A percentile compares a stretch with the other conserved stretches of the same genome.
Evolutionary conservation across 2,113 vertebrate species (phyloP).

Genomic region (Eira barbara): DNA sequence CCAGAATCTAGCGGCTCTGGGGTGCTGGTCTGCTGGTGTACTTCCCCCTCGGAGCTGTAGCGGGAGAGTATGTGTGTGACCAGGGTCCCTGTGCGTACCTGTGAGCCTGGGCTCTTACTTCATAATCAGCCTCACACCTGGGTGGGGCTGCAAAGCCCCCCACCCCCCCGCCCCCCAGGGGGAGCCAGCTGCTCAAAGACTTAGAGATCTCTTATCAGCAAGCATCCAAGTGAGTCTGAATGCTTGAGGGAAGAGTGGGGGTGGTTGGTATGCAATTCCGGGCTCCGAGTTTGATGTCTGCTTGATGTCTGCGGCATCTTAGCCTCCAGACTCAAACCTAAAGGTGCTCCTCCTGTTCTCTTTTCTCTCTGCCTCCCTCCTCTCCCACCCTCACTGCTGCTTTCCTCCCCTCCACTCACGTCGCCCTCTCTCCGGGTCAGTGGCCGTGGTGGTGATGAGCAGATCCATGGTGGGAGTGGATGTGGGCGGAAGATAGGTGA

Average conservation of each 20-base stretch:
- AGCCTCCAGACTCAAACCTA: neutral
- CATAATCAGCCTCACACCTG: neutral
- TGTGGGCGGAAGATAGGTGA: neutral
- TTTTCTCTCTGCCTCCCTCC: neutral
- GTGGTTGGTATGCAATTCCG: neutral
- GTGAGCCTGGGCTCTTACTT: neutral
- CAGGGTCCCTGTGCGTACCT: neutral
- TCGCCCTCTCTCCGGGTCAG: neutral
- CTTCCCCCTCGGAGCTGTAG: neutral
- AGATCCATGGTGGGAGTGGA: neutral
- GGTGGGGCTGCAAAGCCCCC: neutral
- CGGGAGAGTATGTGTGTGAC: neutral
- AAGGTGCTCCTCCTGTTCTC: neutral
- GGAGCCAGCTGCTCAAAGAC: neutral
- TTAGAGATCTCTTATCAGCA: neutral
- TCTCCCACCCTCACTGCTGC: neutral
- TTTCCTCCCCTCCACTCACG: neutral
- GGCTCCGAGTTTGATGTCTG: neutral
- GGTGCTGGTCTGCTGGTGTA: neutral
- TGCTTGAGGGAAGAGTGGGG: neutral
- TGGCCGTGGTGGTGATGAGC: neutral
- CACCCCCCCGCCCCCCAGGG: neutral
- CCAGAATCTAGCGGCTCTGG: neutral
- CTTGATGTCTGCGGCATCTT: neutral
- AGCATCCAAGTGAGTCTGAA: neutral